These are phyloP conservation scores for Sphenopsis melanotis DNA, from an alignment of 2,797 vertebrate species.

Conservation along the genomic window DNA sequence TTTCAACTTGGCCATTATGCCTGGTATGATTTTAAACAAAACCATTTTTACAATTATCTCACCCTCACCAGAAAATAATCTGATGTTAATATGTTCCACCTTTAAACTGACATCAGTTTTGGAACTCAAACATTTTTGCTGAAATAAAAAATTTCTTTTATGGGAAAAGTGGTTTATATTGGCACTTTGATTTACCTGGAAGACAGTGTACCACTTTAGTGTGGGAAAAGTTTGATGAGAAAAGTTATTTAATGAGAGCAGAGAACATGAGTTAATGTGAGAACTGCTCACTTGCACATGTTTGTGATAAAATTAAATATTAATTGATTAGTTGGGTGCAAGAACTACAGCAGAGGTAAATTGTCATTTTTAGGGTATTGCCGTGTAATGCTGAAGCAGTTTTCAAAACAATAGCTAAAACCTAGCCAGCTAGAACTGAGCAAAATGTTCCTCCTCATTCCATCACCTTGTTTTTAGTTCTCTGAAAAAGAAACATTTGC, in stretches of 20 bases:
- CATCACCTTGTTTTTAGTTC: neutral
- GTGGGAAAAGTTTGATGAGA: neutral
- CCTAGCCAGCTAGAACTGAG: neutral
- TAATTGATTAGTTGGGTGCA: neutral
- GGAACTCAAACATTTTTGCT: constrained; percentile 29
- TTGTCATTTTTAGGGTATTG: neutral
- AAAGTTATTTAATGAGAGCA: constrained; percentile 23
- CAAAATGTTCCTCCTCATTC: neutral
- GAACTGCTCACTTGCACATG: neutral
- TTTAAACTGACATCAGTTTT: constrained; percentile 62
- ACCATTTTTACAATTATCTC: constrained; percentile 58
- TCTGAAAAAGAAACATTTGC: neutral
- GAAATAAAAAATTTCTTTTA: constrained; percentile 54
- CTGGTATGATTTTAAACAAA: constrained; percentile 59
- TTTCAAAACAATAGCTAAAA: neutral
- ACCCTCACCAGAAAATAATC: constrained; percentile 35
- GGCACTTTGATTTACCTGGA: constrained; percentile 61
- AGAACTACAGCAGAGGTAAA: neutral
- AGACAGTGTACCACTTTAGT: constrained; percentile 23
- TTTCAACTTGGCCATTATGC: constrained; percentile 32
- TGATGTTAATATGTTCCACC: constrained; percentile 41
- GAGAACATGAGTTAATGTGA: neutral
- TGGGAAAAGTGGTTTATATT: constrained; percentile 51
- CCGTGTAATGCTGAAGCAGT: neutral
- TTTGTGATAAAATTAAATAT: neutral